These are phyloP conservation scores for Todus mexicanus DNA, from an alignment of 2,797 vertebrate species.

Conservation along the genomic window DNA sequence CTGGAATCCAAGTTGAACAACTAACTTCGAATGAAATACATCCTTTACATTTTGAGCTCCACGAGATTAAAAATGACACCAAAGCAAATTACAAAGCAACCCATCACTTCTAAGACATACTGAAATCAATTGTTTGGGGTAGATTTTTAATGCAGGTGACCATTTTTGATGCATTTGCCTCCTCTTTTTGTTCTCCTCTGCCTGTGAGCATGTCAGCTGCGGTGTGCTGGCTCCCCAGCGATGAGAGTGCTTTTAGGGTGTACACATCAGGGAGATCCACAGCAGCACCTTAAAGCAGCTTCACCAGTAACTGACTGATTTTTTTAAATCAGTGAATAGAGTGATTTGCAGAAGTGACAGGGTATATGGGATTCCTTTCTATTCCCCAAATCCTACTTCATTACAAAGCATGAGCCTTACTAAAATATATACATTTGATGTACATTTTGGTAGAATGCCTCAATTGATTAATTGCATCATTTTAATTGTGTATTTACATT, in stretches of 20 bases:
- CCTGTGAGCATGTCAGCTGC: neutral
- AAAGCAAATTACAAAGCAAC: neutral
- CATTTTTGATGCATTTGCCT: neutral
- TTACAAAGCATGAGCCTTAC: neutral
- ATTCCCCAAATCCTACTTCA: neutral
- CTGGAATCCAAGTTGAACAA: neutral
- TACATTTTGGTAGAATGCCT: neutral
- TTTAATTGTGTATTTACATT: neutral
- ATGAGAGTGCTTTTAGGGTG: neutral
- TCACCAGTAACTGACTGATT: neutral
- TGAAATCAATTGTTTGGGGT: neutral
- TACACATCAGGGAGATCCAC: neutral
- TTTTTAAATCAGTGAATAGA: neutral
- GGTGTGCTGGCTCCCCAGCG: fast-evolving
- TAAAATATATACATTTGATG: neutral
- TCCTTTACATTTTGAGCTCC: neutral
- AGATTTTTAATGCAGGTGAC: neutral
- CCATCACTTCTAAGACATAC: neutral
- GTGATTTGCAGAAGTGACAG: neutral
- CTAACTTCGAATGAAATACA: neutral
- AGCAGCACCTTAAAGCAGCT: neutral
- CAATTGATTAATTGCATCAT: neutral
- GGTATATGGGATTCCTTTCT: neutral
- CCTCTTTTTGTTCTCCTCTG: neutral
- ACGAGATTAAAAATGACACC: neutral